Base-by-base conservation (phyloP, 2,113 vertebrate species). In the Atrichornis clamosus region DNA sequence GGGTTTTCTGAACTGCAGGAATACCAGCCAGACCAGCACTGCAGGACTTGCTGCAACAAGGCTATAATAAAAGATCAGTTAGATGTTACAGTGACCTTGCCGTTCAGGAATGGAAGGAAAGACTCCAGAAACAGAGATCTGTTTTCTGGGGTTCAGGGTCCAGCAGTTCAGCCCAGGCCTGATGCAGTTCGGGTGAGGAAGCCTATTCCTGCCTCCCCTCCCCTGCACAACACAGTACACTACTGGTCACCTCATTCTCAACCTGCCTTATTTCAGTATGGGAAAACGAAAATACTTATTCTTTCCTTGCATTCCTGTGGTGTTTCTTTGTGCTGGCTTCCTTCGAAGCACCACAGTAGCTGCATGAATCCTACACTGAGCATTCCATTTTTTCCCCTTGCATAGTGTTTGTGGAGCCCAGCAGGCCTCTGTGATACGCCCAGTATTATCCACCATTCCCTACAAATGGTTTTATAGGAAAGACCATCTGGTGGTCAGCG, bases 401-500 rank as follows among this genome's bases (percentile, higher is more conserved):
- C 3, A 1, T 15, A 35, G 49, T 27, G 13, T 70, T 60, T 64
- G 58, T 1, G 6, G 74, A 68, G 41, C 39, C 11, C 60, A 44
- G 87, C 84, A 82, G 47, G 73, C 47, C 74, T 26, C 81, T 19
- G 15, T 6, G 35, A 26, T 9, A 47, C 0, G 1, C 35, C 18
- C 0, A 3, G 7, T 47, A 30, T 47, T 52, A 78, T 4, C 39
- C 53, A 59, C 32, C 26, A 50, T 26, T 50, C 8, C 16, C 28
- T n/a, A 44, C 17, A 65, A 77, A 77, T 1, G 11, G 52, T n/a
- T 72, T 76, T 52, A n/a, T 23, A 47, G 74, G 47, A 74, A 94
- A 74, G 84, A 64, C 92, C 84, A 84, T 72, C 70, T 79, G 84
- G 47, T 60, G 14, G 0, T 72, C 92, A 87, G 84, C 82, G 79